Evolutionary conservation across 2,113 vertebrate genomes (phyloP).

Genomic region (Syrrhaptes paradoxus): DNA sequence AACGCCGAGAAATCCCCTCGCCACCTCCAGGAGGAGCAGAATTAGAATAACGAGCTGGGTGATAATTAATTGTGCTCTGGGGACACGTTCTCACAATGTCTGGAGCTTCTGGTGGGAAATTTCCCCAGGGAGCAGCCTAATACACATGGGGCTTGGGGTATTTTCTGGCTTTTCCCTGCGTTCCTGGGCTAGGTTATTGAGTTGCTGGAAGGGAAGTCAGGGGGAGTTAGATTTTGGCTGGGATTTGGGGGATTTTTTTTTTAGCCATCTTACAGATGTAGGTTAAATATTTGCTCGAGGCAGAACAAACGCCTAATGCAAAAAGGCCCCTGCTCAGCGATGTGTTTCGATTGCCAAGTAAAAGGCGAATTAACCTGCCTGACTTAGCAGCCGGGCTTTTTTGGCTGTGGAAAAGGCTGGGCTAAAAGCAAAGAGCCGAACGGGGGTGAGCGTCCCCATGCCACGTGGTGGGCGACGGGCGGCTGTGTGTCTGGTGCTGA

Average conservation of each 20-base stretch:
- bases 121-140: neutral
- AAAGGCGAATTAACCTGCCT: conserved; percentile 8
- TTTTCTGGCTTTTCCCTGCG: neutral
- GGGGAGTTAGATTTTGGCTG: neutral
- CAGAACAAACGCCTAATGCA: neutral
- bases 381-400: neutral
- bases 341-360: neutral
- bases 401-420: neutral
- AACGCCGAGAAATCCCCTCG: neutral
- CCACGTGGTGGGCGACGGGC: fast-evolving
- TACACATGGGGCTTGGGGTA: neutral
- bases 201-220: neutral
- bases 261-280: neutral
- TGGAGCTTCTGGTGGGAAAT: neutral
- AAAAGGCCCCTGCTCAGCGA: neutral
- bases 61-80: neutral
- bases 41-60: neutral
- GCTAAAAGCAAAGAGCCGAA: neutral
- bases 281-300: conserved; percentile 39
- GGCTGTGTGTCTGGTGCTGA: neutral
- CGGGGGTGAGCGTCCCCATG: neutral
- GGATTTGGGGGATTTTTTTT: neutral
- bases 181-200: neutral
- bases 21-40: neutral
- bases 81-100: neutral